Evolutionary conservation across 2,797 vertebrate species (phyloP).

Genomic region (Antennarius maculatus): DNA sequence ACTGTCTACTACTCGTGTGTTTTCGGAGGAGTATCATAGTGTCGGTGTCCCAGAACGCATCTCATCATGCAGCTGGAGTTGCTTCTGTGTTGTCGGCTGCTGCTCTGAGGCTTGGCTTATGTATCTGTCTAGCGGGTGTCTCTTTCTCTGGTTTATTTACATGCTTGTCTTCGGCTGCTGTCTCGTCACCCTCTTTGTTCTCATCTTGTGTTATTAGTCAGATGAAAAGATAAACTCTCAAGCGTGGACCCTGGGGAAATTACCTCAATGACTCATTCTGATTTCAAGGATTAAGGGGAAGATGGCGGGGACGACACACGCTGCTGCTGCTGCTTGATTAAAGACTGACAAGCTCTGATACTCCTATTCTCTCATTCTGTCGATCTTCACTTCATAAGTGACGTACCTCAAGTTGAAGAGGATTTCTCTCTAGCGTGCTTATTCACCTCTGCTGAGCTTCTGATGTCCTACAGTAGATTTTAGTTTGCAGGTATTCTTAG

Average conservation of each 20-base stretch:
- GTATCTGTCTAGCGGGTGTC: constrained; percentile 5
- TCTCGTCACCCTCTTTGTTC: constrained; percentile 61
- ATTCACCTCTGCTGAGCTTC: background rate
- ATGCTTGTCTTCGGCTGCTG: constrained; percentile 46
- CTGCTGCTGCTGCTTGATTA: constrained; percentile 24
- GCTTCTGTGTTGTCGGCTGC: background rate
- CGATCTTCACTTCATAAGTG: constrained; percentile 6
- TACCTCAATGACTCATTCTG: constrained; percentile 72
- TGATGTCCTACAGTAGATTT: background rate
- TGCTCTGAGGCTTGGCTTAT: background rate
- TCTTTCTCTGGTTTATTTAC: constrained; percentile 7
- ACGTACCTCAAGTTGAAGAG: background rate
- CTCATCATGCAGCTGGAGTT: constrained; percentile 6
- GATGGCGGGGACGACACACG: constrained; percentile 55
- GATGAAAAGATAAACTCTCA: constrained; percentile 67
- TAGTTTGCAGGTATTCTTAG: background rate
- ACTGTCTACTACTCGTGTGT: background rate
- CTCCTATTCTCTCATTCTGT: constrained; percentile 19
- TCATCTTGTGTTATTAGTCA: constrained; percentile 51
- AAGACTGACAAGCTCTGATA: constrained; percentile 50
- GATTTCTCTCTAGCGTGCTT: background rate
- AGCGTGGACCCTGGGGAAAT: constrained; percentile 62
- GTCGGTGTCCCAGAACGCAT: background rate
- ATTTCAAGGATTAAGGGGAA: constrained; percentile 61
- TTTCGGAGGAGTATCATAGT: background rate